A percentile compares a stretch with the other conserved stretches of the same genome.
phyloP scores from a whole-genome alignment of 2,888 invertebrate genomes.

The Rapana venosa region DNA sequence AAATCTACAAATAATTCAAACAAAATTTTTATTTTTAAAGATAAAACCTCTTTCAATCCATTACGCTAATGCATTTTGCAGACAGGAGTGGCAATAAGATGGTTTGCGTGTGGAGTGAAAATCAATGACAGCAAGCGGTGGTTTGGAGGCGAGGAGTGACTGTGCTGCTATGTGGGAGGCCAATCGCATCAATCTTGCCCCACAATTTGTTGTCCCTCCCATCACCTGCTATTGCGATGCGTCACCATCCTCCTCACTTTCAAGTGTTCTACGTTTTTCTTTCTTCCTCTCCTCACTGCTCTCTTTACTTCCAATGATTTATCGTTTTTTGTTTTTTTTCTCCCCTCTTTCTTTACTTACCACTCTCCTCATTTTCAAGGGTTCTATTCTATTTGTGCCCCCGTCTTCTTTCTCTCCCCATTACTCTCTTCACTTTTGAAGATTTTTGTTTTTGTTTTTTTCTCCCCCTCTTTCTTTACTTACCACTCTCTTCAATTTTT shows the following conservation, averaged over 20 bases:
- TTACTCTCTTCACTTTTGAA: too few species aligned
- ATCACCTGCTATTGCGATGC: background rate
- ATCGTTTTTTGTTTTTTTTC: background rate
- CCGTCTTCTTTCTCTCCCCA: background rate
- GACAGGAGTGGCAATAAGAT: background rate
- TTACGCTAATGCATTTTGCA: background rate
- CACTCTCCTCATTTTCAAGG: background rate
- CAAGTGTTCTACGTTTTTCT: background rate
- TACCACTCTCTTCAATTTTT: too few species aligned
- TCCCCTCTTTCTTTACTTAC: background rate
- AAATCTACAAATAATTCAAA: background rate
- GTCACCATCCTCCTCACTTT: background rate
- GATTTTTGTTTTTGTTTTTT: too few species aligned
- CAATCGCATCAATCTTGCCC: constrained; percentile 16
- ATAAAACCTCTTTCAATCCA: background rate
- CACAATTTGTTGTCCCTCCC: too few species aligned
- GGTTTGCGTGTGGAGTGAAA: background rate
- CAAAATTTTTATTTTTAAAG: background rate
- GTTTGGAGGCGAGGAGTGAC: background rate
- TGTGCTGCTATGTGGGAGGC: background rate
- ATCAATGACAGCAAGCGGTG: background rate
- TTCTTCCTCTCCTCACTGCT: background rate
- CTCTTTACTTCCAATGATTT: background rate
- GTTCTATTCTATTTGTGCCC: background rate
- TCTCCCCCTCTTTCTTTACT: too few species aligned